Conservation (phyloP, 2,797 vertebrate genomes). For the Poecilia gillii region DNA sequence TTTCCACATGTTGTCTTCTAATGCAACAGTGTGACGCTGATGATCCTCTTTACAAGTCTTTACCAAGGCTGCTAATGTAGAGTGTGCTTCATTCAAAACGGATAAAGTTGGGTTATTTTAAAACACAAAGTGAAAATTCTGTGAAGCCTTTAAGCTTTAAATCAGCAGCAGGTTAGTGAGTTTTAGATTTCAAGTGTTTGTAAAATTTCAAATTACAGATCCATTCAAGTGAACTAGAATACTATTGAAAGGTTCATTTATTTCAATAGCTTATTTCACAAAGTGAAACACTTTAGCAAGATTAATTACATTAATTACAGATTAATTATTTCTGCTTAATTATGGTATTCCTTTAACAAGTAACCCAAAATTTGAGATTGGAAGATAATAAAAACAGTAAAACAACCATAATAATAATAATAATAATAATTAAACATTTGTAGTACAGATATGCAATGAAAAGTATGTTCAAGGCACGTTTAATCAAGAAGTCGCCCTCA, state of each 20-base stretch:
- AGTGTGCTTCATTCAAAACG: neutral
- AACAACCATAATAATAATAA: too few species aligned
- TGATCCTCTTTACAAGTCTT: neutral
- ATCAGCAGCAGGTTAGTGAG: neutral
- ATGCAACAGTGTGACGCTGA: neutral
- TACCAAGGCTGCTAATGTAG: neutral
- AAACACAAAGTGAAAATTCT: neutral
- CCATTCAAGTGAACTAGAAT: neutral
- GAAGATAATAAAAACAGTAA: neutral
- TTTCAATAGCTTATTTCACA: neutral
- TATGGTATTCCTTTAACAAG: neutral
- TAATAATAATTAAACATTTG: neutral
- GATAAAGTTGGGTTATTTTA: neutral
- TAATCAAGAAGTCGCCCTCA: neutral
- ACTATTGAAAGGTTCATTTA: neutral
- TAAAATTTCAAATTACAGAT: neutral
- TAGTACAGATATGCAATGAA: neutral
- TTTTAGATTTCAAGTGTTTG: neutral
- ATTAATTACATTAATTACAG: neutral
- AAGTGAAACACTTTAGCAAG: neutral
- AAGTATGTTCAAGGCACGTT: neutral
- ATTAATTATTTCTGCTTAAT: neutral
- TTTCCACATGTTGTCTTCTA: neutral
- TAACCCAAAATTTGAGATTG: neutral
- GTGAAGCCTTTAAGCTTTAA: neutral